Evolutionary conservation across 1,140 invertebrate genomes (phyloP).

Genomic region (Drosophila littoralis): DNA sequence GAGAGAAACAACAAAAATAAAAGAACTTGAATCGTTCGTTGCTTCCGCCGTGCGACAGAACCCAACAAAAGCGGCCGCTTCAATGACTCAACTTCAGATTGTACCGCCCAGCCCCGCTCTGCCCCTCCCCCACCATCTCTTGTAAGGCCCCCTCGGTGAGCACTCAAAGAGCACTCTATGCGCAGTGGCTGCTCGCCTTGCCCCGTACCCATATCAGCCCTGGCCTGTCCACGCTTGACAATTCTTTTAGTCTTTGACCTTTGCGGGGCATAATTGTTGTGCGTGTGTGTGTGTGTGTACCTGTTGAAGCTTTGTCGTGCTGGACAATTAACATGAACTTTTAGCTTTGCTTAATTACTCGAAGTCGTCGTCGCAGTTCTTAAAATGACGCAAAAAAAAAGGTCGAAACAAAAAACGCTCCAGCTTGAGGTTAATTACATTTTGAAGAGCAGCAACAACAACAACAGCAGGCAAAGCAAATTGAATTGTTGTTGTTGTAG

Average conservation of each 20-base stretch:
- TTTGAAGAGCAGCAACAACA: constrained; percentile 66
- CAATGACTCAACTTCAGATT: constrained; percentile 45
- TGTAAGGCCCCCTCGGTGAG: not conserved
- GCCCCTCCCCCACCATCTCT: not conserved
- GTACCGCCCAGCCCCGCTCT: not conserved
- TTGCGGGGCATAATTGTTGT: constrained; percentile 59
- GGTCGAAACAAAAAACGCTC: constrained; percentile 30
- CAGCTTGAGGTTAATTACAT: constrained; percentile 74
- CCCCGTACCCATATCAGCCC: constrained; percentile 36
- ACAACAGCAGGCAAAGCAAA: constrained; percentile 52
- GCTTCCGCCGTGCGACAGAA: constrained; percentile 65
- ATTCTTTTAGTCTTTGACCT: constrained; percentile 82
- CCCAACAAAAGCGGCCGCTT: constrained; percentile 48
- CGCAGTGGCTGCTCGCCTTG: constrained; percentile 1
- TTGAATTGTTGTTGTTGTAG: constrained; percentile 59
- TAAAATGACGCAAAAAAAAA: constrained; percentile 76
- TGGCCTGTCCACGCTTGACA: constrained; percentile 72
- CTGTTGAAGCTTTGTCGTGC: constrained; percentile 39
- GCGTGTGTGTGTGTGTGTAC: constrained; percentile 28
- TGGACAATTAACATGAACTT: constrained; percentile 82
- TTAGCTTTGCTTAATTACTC: constrained; percentile 82
- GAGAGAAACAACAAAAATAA: too few species aligned
- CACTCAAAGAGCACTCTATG: constrained; percentile 3
- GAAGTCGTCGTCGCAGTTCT: constrained; percentile 69
- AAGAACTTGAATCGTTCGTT: too few species aligned